Base-by-base conservation (phyloP, 2,888 invertebrate genomes). In the Plebejus melissa region DNA sequence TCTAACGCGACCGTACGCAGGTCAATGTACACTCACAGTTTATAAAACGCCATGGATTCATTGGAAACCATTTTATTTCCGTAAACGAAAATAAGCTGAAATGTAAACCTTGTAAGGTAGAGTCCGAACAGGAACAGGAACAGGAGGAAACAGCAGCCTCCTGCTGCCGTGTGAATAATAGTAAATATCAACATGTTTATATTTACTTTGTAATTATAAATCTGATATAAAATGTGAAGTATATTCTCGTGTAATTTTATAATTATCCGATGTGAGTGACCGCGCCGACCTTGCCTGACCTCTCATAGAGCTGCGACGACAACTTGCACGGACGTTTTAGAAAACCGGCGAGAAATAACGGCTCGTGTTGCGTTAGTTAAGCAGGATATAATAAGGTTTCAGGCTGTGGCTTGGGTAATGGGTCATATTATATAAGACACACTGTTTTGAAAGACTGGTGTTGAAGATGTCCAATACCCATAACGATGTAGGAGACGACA, bases 271-370 rank as follows among this genome's bases (percentile, higher is more conserved):
- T 60, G 60, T 28, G 60, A 28, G 60, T 60, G 60, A 60, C 60
- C 60, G 60, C 60, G 60, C 28, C 60, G 60, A 60, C 60, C 60
- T 60, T 60, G 60, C 11, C 60, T 60, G 60, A 60, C 60, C 60
- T 60, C 60, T 60, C 60, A 11, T 60, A 28, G 60, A 60, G 22
- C 60, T 60, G 60, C n/a, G 58, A 2, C 57, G 57, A n/a, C 58
- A 22, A n/a, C 58, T 2, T 1, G 7, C n/a, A 22, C 58, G 58
- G 58, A 22, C 58, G n/a, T 4, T 2, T 0, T 4, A 58, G 58
- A 58, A 58, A 58, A 58, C 58, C 22, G 60, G 9, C 11, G 28
- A 7, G 28, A 28, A 60, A 60, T 60, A 60, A 58, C 58, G 28
- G 7, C 41, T 9, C 9, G 41, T 41, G 41, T 58, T 22, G 7